These are phyloP conservation scores for Clistopyga incitator DNA, from an alignment of 2,888 invertebrate genomes.

Conservation along the genomic window DNA sequence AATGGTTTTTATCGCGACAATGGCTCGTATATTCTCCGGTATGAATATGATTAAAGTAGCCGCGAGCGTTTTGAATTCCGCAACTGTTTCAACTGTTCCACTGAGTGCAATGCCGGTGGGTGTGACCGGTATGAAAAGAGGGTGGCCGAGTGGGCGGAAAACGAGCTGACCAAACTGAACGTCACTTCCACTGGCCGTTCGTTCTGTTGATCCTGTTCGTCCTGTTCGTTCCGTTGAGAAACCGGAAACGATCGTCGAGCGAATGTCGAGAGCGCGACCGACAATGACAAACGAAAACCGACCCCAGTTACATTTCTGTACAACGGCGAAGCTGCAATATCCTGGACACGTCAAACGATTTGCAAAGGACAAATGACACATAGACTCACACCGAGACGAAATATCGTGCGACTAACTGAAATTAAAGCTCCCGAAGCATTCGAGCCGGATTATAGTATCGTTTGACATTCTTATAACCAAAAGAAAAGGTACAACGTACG, in stretches of 20 bases:
- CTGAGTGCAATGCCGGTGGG: constrained; percentile 2
- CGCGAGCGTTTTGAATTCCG: neutral
- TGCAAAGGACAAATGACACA: constrained; percentile 45
- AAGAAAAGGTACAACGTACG: neutral
- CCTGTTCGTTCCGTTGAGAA: constrained; percentile 40
- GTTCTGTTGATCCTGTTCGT: constrained; percentile 10
- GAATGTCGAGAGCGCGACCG: constrained; percentile 40
- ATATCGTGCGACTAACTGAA: neutral
- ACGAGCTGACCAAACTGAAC: constrained; percentile 59
- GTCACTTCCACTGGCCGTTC: constrained; percentile 44
- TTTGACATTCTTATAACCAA: constrained; percentile 5
- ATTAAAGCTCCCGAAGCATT: neutral
- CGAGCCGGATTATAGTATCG: constrained; percentile 5
- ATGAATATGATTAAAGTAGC: constrained; percentile 1
- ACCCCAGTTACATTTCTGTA: constrained; percentile 46
- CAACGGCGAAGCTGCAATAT: constrained; percentile 46
- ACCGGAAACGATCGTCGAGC: constrained; percentile 55
- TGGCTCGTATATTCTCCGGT: neutral
- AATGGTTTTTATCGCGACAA: neutral
- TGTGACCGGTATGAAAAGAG: constrained; percentile 27
- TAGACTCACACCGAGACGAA: constrained; percentile 17
- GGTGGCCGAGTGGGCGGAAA: constrained; percentile 40
- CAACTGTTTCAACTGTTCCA: constrained; percentile 14
- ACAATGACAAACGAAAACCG: constrained; percentile 52
- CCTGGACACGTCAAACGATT: constrained; percentile 38